Base-by-base conservation (phyloP, 2,113 vertebrate genomes). In the Hirundichthys speculiger region DNA sequence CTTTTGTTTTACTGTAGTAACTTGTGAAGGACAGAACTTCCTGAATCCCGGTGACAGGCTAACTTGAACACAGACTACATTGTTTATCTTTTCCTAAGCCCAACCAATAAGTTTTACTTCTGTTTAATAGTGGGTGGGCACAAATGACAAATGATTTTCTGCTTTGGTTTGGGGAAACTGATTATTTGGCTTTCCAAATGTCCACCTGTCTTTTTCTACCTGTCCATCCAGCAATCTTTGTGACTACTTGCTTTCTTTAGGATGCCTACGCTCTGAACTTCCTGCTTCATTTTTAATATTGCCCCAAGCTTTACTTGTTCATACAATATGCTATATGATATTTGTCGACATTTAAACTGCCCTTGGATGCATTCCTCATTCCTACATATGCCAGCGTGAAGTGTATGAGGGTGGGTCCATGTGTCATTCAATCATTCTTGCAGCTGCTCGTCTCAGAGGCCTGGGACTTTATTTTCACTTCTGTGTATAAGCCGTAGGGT, bases 351-450 rank as follows among this genome's bases (percentile, higher is more conserved):
- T 81, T 84, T 69, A 60, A 68, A 50, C 25, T 16, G 59, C 39
- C 46, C 64, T 72, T 51, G n/a, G 9, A 77, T 64, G 42, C 85
- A 85, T 86, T 85, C 85, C 79, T 82, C 19, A 38, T 72, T 12
- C 59, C 72, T 51, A 41, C 54, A 64, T 62, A 66, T 73, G 70
- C 48, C 73, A 20, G 21, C 43, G 40, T 73, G 45, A 81, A 77
- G 67, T 51, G 78, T 64, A 80, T 77, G 69, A 61, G 64, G 80
- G 82, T 71, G 77, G 75, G 69, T 74, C 75, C 55, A 4, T n/a
- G 45, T 89, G 84, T 88, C 90, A 87, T 66, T 87, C 86, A 85
- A 86, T 86, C 85, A 81, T 80, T 77, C 77, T n/a, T 86, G 87
- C 88, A 89, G 88, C 88, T 91, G 87, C 86, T 84, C 75, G 59